A percentile compares a stretch with the other conserved stretches of the same genome.
Evolutionary conservation across 2,888 invertebrate species (phyloP).

Genomic region (Eristalinus sepulchralis): DNA sequence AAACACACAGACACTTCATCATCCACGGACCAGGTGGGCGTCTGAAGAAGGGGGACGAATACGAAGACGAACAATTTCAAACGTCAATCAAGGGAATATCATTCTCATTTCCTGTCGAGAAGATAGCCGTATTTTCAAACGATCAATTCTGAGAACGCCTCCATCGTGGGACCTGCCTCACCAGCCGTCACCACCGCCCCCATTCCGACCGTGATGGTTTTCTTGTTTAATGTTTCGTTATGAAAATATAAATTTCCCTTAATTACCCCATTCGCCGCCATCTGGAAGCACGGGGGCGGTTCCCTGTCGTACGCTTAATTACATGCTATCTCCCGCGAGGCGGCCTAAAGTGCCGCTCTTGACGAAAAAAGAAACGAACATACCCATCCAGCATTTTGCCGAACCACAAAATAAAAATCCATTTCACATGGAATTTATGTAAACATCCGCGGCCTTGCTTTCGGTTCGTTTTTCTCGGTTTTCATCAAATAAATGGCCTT

Average conservation of each 20-base stretch:
- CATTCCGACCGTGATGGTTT: neutral
- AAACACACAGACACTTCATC: no score
- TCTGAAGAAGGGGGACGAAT: neutral
- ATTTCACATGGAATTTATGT: constrained; percentile 14
- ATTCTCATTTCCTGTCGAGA: neutral
- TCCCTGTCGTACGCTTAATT: constrained; percentile 21
- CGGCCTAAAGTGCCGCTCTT: constrained; percentile 3
- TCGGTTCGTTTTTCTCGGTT: neutral
- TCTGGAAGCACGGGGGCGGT: neutral
- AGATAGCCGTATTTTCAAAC: neutral
- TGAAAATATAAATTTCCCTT: constrained; percentile 29
- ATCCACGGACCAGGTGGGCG: neutral
- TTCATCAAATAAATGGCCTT: constrained; percentile 10
- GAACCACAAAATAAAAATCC: constrained; percentile 16
- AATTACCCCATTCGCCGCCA: constrained; percentile 42
- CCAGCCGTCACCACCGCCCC: neutral
- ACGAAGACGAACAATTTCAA: neutral
- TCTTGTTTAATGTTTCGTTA: constrained; percentile 36
- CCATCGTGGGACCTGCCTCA: neutral
- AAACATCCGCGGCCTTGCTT: constrained; percentile 12
- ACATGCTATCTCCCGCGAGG: neutral
- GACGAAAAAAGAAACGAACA: neutral
- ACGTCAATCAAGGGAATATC: neutral
- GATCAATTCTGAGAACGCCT: neutral
- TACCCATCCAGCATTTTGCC: neutral